Percentiles rank a stretch among this genome's conserved stretches.
These are phyloP conservation scores for Drosophila aldrichi DNA, from an alignment of 2,888 invertebrate genomes.

Conservation along the genomic window DNA sequence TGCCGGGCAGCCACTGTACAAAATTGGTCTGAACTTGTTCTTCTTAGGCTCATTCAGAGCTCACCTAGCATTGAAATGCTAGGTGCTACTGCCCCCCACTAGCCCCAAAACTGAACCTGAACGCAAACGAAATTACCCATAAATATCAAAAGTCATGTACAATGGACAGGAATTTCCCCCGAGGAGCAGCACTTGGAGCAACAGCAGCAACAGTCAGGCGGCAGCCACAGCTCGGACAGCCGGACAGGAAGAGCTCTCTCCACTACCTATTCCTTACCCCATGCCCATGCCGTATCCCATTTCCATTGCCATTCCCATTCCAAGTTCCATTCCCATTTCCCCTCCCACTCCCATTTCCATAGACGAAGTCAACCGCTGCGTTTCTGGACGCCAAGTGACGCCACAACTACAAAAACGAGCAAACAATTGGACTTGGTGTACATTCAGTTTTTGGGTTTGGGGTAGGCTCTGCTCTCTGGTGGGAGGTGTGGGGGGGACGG, in stretches of 20 bases:
- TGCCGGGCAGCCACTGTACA: conserved; percentile 23
- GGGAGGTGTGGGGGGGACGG: not conserved
- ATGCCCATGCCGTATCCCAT: conserved; percentile 4
- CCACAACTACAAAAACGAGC: conserved; percentile 58
- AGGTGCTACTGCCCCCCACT: conserved; percentile 39
- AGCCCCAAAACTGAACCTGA: conserved; percentile 27
- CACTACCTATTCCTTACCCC: conserved; percentile 10
- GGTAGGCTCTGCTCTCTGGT: not conserved
- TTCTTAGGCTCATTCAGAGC: conserved; percentile 34
- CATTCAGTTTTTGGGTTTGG: not conserved
- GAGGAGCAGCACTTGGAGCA: conserved; percentile 60
- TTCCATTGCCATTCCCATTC: not conserved
- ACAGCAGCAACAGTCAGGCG: conserved; percentile 23
- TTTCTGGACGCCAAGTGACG: conserved; percentile 62
- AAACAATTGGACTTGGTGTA: conserved; percentile 54
- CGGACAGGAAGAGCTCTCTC: conserved; percentile 26
- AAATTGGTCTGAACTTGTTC: conserved; percentile 42
- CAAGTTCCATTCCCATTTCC: not conserved
- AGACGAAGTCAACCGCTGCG: conserved; percentile 65
- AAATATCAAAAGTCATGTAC: conserved; percentile 81
- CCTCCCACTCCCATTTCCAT: conserved; percentile 30
- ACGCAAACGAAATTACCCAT: conserved; percentile 81
- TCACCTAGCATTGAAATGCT: conserved; percentile 74
- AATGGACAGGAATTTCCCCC: conserved; percentile 80
- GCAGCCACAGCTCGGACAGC: conserved; percentile 34